These are phyloP conservation scores for Nematolebias whitei DNA, from an alignment of 2,113 vertebrate genomes.

Conservation along the genomic window DNA sequence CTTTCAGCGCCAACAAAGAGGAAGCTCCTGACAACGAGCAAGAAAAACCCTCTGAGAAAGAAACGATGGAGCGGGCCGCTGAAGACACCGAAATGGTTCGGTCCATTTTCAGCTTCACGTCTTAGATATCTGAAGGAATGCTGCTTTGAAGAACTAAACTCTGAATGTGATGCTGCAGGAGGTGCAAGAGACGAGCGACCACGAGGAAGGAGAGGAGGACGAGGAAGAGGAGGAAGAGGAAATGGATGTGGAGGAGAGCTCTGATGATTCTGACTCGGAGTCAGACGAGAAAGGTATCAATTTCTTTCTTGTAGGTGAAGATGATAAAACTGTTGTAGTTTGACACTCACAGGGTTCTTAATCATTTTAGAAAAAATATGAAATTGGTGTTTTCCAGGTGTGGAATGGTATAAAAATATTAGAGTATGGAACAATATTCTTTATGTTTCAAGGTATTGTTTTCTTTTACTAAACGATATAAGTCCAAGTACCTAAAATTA, in stretches of 20 bases:
- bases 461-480: too few relatives aligned
- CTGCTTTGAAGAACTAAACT: not conserved
- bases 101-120: not conserved
- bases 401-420: too few relatives aligned
- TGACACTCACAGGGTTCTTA: too few relatives aligned
- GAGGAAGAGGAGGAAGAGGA: slow-evolving; percentile 96
- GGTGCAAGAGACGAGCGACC: slow-evolving; percentile 87
- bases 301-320: not conserved
- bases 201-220: slow-evolving; percentile 89
- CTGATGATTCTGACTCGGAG: slow-evolving; percentile 95
- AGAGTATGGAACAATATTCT: too few relatives aligned
- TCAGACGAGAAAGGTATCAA: slow-evolving; percentile 92
- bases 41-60: slow-evolving; percentile 87
- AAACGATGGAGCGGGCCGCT: slow-evolving; percentile 77
- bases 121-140: too few relatives aligned
- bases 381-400: too few relatives aligned
- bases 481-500: too few relatives aligned
- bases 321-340: not conserved
- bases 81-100: slow-evolving; percentile 86
- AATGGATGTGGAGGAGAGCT: slow-evolving; percentile 92
- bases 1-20: slow-evolving; percentile 85
- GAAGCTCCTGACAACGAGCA: slow-evolving; percentile 88
- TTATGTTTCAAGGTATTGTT: too few relatives aligned
- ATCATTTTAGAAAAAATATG: too few relatives aligned
- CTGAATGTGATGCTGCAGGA: slow-evolving; percentile 70